Base-by-base conservation (phyloP, 1,140 invertebrate species). In the Papilio aristodemus region DNA sequence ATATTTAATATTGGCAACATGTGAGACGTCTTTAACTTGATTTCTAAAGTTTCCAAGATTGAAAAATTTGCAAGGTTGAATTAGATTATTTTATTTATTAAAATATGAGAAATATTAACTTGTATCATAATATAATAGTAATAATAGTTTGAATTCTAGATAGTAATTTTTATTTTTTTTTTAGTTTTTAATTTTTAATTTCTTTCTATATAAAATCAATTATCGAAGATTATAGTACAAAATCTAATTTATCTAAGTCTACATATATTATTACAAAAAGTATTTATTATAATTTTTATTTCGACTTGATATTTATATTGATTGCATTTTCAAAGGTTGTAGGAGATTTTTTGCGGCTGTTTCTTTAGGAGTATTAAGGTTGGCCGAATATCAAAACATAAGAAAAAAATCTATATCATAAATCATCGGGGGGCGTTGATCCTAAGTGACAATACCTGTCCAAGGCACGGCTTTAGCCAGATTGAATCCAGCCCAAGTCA, bases 391-490 rank as follows among this genome's bases (percentile, higher is more conserved):
- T 54, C 46, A 64, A 19, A 50, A 66, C 11, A 66, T 50, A 46
- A 46, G 43, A 19, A 17, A 50, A 66, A 66, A 46, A 46, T 66
- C 22, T 8, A n/a, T 36, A 36, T 66, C 41, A 66, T 66, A 70
- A 71, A 74, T 75, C 60, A 72, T 60, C 7, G 13, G 58, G n/a
- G 71, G 67, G 62, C 71, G 60, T 76, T 76, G 73, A 71, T 71
- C 70, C 59, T 62, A 71, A 66, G 67, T 69, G 67, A 62, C 46
- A 69, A 69, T 58, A 27, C 62, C 39, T 66, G 63, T 66, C 63
- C 63, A 36, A 66, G 54, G 37, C 25, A 60, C 46, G 68, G 69
- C 71, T 69, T 72, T 67, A 50, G 58, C 59, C 63, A 62, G 36
- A 59, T 62, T 57, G 62, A 60, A 46, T 57, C 50, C 71, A 58